These are phyloP conservation scores for Phoxinus dragarum DNA, from an alignment of 2,797 vertebrate species.

Conservation along the genomic window DNA sequence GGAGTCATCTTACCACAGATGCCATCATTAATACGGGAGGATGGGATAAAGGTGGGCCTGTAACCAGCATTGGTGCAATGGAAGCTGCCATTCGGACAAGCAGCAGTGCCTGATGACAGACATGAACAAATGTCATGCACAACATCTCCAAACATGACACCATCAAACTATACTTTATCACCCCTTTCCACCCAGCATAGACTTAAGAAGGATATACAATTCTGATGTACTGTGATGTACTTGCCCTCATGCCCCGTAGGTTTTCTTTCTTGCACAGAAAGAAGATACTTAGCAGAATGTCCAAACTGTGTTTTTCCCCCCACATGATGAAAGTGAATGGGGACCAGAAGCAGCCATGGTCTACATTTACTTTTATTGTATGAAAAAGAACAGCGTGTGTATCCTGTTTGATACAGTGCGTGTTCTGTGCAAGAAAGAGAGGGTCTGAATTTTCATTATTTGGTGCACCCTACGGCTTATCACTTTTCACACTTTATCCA, in stretches of 20 bases:
- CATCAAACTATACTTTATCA: neutral
- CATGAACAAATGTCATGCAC: neutral
- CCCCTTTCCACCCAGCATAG: neutral
- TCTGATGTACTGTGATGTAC: neutral
- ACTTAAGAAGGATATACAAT: neutral
- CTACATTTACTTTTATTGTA: neutral
- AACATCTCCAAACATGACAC: neutral
- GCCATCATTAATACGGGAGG: slow-evolving; percentile 90
- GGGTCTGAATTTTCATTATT: neutral
- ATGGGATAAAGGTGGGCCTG: slow-evolving; percentile 84
- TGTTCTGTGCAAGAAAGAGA: neutral
- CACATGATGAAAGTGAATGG: neutral
- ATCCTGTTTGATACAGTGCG: neutral
- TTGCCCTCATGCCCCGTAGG: neutral
- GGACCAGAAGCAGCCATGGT: neutral
- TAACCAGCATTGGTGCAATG: slow-evolving; percentile 91
- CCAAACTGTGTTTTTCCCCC: neutral
- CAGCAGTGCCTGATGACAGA: slow-evolving; percentile 82
- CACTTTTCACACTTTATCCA: neutral
- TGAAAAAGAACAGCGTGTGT: neutral
- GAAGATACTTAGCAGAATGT: neutral
- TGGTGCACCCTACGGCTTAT: neutral
- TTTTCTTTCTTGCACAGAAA: neutral
- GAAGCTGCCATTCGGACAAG: slow-evolving; percentile 90
- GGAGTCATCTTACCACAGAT: slow-evolving; percentile 83